Evolutionary conservation across 2,888 invertebrate genomes (phyloP).

Genomic region (Meloe dianella): DNA sequence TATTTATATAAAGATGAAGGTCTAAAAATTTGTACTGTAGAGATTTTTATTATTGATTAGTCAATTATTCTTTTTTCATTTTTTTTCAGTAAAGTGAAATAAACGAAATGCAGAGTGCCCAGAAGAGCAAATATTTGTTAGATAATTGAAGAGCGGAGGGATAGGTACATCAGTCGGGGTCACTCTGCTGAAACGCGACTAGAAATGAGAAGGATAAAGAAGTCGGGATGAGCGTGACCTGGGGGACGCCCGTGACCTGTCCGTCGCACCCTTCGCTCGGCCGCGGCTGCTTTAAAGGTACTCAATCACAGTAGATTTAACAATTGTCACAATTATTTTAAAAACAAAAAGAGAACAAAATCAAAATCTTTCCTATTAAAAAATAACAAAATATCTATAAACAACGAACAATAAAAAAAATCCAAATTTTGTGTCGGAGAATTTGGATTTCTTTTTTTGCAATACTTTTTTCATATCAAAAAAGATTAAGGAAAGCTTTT

Average conservation of each 20-base stretch:
- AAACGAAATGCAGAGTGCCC: conserved; percentile 52
- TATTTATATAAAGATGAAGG: conserved; percentile 24
- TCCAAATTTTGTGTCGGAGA: neutral
- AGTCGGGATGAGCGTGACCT: conserved; percentile 54
- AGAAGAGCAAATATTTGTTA: conserved; percentile 52
- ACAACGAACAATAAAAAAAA: neutral
- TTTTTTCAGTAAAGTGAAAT: conserved; percentile 17
- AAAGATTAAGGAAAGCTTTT: conserved; percentile 20
- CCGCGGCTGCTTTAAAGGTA: conserved; percentile 53
- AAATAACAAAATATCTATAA: neutral
- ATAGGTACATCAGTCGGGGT: conserved; percentile 57
- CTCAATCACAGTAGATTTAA: conserved; percentile 56
- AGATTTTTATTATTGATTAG: conserved; percentile 11
- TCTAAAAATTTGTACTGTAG: conserved; percentile 34
- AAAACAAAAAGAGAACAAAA: neutral
- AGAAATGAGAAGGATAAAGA: conserved; percentile 52
- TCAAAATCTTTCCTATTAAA: neutral
- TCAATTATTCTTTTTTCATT: neutral
- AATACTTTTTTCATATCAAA: neutral
- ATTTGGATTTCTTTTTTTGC: neutral
- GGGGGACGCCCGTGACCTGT: conserved; percentile 49
- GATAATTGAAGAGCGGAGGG: conserved; percentile 53
- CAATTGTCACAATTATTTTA: conserved; percentile 23
- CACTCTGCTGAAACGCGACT: conserved; percentile 55
- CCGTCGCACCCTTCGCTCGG: conserved; percentile 44